Conservation (phyloP, 2,888 invertebrate genomes). For the Cephalotes varians region DNA sequence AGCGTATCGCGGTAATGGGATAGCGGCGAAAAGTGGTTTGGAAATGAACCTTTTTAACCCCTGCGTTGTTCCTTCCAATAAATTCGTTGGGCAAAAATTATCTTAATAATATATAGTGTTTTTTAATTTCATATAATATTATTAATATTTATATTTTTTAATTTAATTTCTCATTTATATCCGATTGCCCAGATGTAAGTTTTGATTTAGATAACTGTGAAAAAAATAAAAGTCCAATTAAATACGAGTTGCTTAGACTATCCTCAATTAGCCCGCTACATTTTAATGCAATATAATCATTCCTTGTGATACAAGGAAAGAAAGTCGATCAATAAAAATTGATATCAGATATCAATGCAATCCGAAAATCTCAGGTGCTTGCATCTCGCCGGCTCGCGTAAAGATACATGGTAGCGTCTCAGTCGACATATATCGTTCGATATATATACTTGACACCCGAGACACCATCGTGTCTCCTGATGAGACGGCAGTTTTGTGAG, state of each 20-base stretch:
- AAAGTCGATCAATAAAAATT: neutral
- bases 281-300: neutral
- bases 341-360: neutral
- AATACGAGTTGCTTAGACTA: neutral
- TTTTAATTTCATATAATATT: no score
- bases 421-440: no score
- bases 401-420: no score
- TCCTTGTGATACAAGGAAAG: neutral
- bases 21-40: conserved; percentile 18
- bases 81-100: conserved; percentile 15
- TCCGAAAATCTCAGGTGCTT: no score
- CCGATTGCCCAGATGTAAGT: neutral
- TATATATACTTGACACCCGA: no score
- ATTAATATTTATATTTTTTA: no score
- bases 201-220: neutral
- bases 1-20: conserved; percentile 29
- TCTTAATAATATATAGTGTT: neutral
- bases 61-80: neutral
- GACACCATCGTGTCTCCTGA: no score
- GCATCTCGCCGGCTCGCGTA: no score
- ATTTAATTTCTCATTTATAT: neutral
- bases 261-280: neutral
- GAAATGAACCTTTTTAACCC: conserved; percentile 23
- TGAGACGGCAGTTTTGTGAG: neutral
- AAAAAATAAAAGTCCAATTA: neutral